These are phyloP conservation scores for Gnathonemus echidnorhynchus DNA, from an alignment of 2,113 vertebrate genomes.

Conservation along the genomic window DNA sequence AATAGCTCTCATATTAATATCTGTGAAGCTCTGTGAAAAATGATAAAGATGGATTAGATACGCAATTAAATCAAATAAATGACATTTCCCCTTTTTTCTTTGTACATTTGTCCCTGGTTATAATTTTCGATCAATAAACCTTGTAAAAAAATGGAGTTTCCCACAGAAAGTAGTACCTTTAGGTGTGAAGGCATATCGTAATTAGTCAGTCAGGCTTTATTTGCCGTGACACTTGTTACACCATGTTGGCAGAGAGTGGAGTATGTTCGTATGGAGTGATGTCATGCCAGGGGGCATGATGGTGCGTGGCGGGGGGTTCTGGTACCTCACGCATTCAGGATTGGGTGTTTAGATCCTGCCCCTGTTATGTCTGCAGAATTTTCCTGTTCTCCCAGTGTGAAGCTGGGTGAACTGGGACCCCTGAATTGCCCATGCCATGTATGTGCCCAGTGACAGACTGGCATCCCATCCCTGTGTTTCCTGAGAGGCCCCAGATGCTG, in stretches of 20 bases:
- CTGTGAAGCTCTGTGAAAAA: not conserved
- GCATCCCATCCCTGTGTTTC: not conserved
- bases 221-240: not conserved
- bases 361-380: not conserved
- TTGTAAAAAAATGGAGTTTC: not conserved
- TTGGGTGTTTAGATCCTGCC: not conserved
- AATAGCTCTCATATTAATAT: not conserved
- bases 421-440: not conserved
- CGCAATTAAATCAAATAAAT: not conserved
- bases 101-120: not conserved
- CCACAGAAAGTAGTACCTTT: not conserved
- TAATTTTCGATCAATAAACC: not conserved
- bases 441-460: not conserved
- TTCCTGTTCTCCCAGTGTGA: not conserved
- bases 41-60: conserved; percentile 5
- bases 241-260: not conserved
- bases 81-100: not conserved
- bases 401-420: not conserved
- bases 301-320: not conserved
- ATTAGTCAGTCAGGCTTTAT: not conserved
- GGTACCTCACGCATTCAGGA: not conserved
- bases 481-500: not conserved
- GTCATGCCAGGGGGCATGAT: not conserved
- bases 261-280: not conserved
- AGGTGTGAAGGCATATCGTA: not conserved